Percentiles rank a stretch among this genome's conserved stretches.
Conservation (phyloP, 2,888 invertebrate genomes). For the Trissolcus japonicus region DNA sequence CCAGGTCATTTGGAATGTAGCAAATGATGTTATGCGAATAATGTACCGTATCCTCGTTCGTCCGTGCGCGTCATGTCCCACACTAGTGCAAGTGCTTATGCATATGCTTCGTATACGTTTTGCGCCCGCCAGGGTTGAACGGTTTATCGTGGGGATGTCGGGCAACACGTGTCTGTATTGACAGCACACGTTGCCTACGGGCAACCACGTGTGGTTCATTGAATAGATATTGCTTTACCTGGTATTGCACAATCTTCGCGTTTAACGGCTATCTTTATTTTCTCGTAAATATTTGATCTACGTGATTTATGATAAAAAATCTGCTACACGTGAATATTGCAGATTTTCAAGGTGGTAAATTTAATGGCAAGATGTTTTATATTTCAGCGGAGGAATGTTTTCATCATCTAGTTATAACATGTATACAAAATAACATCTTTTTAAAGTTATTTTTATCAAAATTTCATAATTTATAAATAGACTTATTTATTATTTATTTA, state of each 20-base stretch:
- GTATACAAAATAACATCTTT: no score
- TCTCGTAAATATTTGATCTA: conserved; percentile 53
- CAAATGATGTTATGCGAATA: conserved; percentile 67
- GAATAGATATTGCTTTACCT: conserved; percentile 58
- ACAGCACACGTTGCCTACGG: conserved; percentile 66
- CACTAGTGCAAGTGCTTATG: conserved; percentile 61
- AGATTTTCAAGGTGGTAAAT: conserved; percentile 45
- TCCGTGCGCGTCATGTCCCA: conserved; percentile 41
- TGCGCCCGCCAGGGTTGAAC: conserved; percentile 61
- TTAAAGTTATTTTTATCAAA: background rate
- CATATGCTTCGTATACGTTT: conserved; percentile 68
- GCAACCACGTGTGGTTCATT: conserved; percentile 69
- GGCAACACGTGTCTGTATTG: conserved; percentile 71
- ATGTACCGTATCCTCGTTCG: conserved; percentile 66
- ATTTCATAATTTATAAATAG: no score
- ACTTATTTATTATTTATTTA: no score
- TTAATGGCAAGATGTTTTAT: conserved; percentile 29
- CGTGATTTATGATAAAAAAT: conserved; percentile 46
- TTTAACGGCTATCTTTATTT: conserved; percentile 49
- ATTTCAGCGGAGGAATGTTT: conserved; percentile 9
- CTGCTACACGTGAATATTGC: conserved; percentile 41
- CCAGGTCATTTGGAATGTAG: conserved; percentile 60
- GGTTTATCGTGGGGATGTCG: conserved; percentile 61
- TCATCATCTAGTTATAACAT: no score
- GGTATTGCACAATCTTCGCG: conserved; percentile 50